A percentile compares a stretch with the other conserved stretches of the same genome.
Evolutionary conservation across 1,140 invertebrate species (phyloP).

Genomic region (Agrilus planipennis): DNA sequence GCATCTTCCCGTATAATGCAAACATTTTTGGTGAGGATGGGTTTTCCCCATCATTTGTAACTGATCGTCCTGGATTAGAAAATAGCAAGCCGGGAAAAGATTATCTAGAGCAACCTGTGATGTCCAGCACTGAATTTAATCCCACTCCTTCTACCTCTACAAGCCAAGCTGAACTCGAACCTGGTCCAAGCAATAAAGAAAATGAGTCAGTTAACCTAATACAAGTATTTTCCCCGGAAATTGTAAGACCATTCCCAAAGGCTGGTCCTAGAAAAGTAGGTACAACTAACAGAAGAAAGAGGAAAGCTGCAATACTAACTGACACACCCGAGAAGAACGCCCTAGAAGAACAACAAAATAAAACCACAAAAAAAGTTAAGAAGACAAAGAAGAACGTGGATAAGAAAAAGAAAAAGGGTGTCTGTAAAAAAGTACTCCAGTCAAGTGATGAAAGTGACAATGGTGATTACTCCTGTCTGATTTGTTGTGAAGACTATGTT

Average conservation of each 20-base stretch:
- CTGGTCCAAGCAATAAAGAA: slow-evolving; percentile 18
- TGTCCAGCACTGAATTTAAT: slow-evolving; percentile 9
- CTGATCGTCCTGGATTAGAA: slow-evolving; percentile 24
- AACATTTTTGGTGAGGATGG: slow-evolving; percentile 31
- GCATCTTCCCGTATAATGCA: not conserved
- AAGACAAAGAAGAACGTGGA: slow-evolving; percentile 16
- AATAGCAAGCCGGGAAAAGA: slow-evolving; percentile 9
- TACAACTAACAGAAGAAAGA: slow-evolving; percentile 10
- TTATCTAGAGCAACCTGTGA: slow-evolving; percentile 8
- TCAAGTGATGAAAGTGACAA: slow-evolving; percentile 20
- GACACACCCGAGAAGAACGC: not conserved
- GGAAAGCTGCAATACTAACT: slow-evolving; percentile 4
- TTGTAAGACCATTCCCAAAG: slow-evolving; percentile 1
- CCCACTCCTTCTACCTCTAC: too few species aligned
- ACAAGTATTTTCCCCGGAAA: slow-evolving; percentile 19
- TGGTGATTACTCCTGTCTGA: slow-evolving; percentile 16
- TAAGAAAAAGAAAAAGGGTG: too few species aligned
- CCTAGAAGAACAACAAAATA: not conserved
- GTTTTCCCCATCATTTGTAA: slow-evolving; percentile 25
- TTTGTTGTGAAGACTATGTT: slow-evolving; percentile 18
- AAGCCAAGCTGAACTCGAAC: slow-evolving; percentile 19
- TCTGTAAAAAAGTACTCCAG: slow-evolving; percentile 20
- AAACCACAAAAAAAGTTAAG: slow-evolving; percentile 15
- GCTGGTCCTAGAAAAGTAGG: not conserved
- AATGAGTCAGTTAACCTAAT: too few species aligned